These are phyloP conservation scores for Podarcis raffonei DNA, from an alignment of 2,113 vertebrate genomes.

Conservation along the genomic window DNA sequence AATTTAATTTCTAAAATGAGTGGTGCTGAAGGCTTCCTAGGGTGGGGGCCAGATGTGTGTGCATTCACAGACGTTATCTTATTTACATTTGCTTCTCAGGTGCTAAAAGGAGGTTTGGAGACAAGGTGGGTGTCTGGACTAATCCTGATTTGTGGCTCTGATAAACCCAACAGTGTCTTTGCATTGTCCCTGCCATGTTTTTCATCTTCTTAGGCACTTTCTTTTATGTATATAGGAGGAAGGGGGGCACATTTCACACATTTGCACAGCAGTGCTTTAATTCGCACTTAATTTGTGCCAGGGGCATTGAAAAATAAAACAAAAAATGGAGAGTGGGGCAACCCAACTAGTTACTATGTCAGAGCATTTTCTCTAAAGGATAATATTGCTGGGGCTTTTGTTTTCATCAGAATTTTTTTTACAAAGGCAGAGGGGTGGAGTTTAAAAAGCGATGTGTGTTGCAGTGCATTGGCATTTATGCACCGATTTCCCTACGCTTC, in stretches of 20 bases:
- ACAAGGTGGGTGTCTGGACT: not conserved
- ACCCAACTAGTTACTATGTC: not conserved
- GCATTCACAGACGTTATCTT: not conserved
- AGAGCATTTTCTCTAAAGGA: not conserved
- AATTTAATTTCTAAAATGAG: not conserved
- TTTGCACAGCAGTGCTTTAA: too few relatives aligned
- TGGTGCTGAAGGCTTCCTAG: too few relatives aligned
- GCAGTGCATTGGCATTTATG: constrained; percentile 63
- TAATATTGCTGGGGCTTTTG: not conserved
- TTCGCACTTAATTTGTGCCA: not conserved
- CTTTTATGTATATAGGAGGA: too few relatives aligned
- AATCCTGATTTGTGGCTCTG: not conserved
- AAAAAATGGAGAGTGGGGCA: not conserved
- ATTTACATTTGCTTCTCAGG: too few relatives aligned
- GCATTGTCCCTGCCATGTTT: not conserved
- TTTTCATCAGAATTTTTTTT: not conserved
- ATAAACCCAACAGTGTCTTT: too few relatives aligned
- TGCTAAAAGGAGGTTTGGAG: not conserved
- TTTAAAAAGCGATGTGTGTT: not conserved
- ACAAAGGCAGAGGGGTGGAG: too few relatives aligned
- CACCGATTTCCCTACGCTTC: constrained; percentile 66
- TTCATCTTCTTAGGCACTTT: too few relatives aligned
- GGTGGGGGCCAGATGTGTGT: too few relatives aligned
- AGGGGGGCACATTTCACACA: too few relatives aligned
- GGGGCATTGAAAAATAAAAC: too few relatives aligned